Evolutionary conservation across 2,888 invertebrate genomes (phyloP), one percentile per base, ranked within the genome.

Genomic region (Bombylius major): DNA sequence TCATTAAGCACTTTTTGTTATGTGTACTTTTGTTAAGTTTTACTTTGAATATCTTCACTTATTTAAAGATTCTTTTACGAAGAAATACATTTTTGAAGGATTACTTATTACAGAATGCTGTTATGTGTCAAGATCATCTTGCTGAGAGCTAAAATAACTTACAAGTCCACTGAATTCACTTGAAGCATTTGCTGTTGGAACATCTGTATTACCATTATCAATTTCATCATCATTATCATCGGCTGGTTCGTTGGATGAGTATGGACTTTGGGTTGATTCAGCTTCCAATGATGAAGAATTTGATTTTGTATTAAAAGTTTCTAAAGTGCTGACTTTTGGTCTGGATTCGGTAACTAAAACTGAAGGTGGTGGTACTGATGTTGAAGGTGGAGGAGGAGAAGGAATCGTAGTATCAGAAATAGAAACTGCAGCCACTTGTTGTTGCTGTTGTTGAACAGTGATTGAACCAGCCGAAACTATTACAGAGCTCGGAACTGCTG

Each of bases 81-180:
- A 23, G 23, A 23, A 23, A 23, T 23, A 23, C 23, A 23, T 23
- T 23, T 23, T 23, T 23, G 23, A 23, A 23, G 23, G 23, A 23
- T 23, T 23, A 23, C 23, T 23, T 23, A 23, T 23, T 23, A 3
- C 23, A 23, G 23, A 23, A 23, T 23, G 23, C 23, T 76, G 77
- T 80, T 84, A 86, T 77, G 84, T 82, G 72, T 90, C 90, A 67
- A 90, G 80, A 74, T 91, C 90, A 69, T 91, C 91, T 71, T 91
- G 82, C 73, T 92, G 92, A 69, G 90, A 90, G 64, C 91, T 91
- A 75, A 92, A 92, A 76, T 93, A 93, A 71, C 90, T 91, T 58
- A 92, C 92, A 65, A 93, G 79, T 5, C 92, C 92, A 46, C 91
- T 91, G 72, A 92, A 92, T 69, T 90, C 91, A 51, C 89, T 83